Base-by-base conservation (phyloP, 2,797 vertebrate genomes). In the Helicolenus hilgendorfi region DNA sequence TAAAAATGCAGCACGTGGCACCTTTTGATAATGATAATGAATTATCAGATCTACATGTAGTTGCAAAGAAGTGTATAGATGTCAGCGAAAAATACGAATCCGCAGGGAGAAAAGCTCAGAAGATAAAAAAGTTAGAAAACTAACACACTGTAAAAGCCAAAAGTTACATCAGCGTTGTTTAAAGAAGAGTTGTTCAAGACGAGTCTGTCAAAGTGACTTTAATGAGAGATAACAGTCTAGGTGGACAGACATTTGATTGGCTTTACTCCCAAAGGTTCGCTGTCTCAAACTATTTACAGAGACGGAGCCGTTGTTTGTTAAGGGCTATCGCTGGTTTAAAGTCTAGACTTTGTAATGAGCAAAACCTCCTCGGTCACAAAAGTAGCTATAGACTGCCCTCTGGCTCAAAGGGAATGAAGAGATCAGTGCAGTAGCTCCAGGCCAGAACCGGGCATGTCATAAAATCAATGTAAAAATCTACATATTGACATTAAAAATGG, bases 341-440 rank as follows among this genome's bases (percentile, higher is more conserved):
- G 72, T 85, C 80, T 41, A 75, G 86, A 92, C 79, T 87, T 77
- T 45, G 53, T 85, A 91, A 89, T 75, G 72, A 82, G 69, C 11
- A 68, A 67, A 84, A 79, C 11, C 3, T 49, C 49, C 0, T 38
- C 15, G 7, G 26, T 38, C 78, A 35, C 2, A 24, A 53, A 55
- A 58, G 15, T 27, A 27, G n/a, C 49, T 60, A n/a, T 6, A 33
- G 49, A 65, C 77, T 60, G 7, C 20, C 9, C 53, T 72, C 45
- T 24, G 38, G n/a, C 75, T 87, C 62, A 27, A 53, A 72, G 72
- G 35, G 75, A 81, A 69, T 85, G 35, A 31, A 85, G 73, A 81
- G 78, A 76, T 86, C 72, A 64, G 79, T 64, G 22, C 41, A 31
- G 13, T 11, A 86, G 79, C 83, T 55, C 26, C 33, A 81, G 53